phyloP scores from a whole-genome alignment of 2,888 invertebrate genomes.

The Lasioglossum marginatum region DNA sequence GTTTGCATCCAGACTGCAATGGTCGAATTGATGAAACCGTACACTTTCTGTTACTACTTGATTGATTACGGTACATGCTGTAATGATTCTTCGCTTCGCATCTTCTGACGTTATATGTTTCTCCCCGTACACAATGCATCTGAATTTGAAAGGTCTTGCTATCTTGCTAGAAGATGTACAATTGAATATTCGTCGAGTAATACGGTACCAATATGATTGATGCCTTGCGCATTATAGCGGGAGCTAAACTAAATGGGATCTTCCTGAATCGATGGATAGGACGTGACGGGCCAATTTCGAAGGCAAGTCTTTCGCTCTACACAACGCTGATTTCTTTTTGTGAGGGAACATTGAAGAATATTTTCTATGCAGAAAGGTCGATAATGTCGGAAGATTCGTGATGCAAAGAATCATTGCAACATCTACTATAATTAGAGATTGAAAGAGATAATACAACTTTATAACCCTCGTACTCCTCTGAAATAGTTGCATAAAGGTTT shows the following conservation, averaged over 20 bases:
- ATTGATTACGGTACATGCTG: background rate
- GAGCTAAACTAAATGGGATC: background rate
- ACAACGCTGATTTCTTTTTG: background rate
- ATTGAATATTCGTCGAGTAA: constrained; percentile 4
- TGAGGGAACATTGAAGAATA: background rate
- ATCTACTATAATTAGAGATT: too few species aligned
- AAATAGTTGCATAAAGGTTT: too few species aligned
- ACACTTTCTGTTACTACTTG: background rate
- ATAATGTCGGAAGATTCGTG: background rate
- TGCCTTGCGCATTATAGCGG: background rate
- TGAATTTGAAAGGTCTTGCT: background rate
- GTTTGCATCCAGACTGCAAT: too few species aligned
- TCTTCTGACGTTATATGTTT: background rate
- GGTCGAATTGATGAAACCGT: too few species aligned
- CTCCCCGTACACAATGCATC: background rate
- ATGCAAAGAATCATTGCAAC: background rate
- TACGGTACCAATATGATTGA: background rate
- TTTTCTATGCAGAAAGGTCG: background rate
- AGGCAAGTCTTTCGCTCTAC: background rate
- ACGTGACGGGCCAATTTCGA: background rate
- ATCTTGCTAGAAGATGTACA: background rate
- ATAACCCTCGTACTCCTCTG: too few species aligned
- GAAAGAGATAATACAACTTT: too few species aligned
- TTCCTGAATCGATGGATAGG: background rate
- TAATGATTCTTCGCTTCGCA: background rate